A percentile compares a stretch with the other conserved stretches of the same genome.
phyloP scores from a whole-genome alignment of 1,140 invertebrate species.

The Vanessa tameamea region DNA sequence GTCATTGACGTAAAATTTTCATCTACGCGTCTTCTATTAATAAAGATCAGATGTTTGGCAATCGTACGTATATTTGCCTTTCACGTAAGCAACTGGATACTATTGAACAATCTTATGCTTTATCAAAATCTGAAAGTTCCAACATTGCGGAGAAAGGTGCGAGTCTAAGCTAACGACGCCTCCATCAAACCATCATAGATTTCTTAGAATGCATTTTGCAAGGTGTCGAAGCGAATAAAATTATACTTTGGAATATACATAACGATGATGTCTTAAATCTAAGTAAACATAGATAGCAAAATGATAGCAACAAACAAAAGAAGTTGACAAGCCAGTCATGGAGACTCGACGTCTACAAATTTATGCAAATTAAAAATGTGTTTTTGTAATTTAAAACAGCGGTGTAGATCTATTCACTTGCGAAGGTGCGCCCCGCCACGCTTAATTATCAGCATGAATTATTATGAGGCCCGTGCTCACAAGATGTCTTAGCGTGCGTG shows the following conservation, averaged over 20 bases:
- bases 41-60: slow-evolving; percentile 12
- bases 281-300: too few species aligned
- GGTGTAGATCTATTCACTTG: too few species aligned
- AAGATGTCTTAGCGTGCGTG: too few species aligned
- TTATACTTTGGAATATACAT: not conserved
- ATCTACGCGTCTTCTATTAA: slow-evolving; percentile 18
- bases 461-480: too few species aligned
- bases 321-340: too few species aligned
- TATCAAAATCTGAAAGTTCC: slow-evolving; percentile 21
- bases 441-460: too few species aligned
- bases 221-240: not conserved
- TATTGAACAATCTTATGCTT: slow-evolving; percentile 2
- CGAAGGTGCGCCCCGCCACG: too few species aligned
- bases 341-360: too few species aligned
- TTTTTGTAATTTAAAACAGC: too few species aligned
- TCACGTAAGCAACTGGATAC: not conserved
- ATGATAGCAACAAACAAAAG: too few species aligned
- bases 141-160: slow-evolving; percentile 25
- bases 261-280: not conserved
- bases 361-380: too few species aligned
- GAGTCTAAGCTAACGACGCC: slow-evolving; percentile 1
- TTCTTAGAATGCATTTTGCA: slow-evolving; percentile 1
- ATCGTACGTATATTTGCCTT: slow-evolving; percentile 3
- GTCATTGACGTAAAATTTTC: slow-evolving; percentile 15
- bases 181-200: slow-evolving; percentile 4